A percentile compares a stretch with the other conserved stretches of the same genome.
phyloP scores from a whole-genome alignment of 2,888 invertebrate genomes.

The Odontomyia ornata region DNA sequence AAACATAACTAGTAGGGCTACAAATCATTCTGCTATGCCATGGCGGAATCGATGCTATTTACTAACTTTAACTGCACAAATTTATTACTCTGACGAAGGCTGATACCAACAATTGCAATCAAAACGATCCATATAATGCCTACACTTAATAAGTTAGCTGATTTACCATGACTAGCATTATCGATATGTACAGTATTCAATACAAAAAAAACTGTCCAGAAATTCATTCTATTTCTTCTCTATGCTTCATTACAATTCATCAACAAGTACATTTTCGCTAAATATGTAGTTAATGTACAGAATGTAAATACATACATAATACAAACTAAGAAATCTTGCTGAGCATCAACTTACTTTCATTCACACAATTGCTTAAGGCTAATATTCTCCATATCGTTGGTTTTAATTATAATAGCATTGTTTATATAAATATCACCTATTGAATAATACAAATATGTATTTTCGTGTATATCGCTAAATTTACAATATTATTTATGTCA shows the following conservation, averaged over 20 bases:
- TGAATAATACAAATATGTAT: conserved; percentile 39
- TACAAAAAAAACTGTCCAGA: neutral
- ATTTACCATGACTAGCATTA: too few relatives aligned
- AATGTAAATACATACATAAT: conserved; percentile 29
- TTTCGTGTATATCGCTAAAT: conserved; percentile 33
- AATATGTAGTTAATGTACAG: conserved; percentile 21
- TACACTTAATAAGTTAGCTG: too few relatives aligned
- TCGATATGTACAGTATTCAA: too few relatives aligned
- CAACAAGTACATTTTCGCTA: conserved; percentile 28
- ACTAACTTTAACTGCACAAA: too few relatives aligned
- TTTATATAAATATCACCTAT: conserved; percentile 42
- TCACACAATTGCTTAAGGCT: conserved; percentile 31
- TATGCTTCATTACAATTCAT: conserved; percentile 3
- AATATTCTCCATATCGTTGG: conserved; percentile 12
- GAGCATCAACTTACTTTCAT: conserved; percentile 26
- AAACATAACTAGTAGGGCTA: too few relatives aligned
- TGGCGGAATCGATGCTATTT: too few relatives aligned
- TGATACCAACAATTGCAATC: too few relatives aligned
- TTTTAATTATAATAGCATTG: neutral
- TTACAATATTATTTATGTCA: conserved; percentile 25
- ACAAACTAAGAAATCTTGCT: conserved; percentile 16
- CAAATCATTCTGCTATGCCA: too few relatives aligned
- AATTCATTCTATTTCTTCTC: neutral
- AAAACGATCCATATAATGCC: too few relatives aligned
- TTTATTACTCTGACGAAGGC: too few relatives aligned